Conservation (phyloP, 2,888 invertebrate genomes). For the Myopa testacea region DNA sequence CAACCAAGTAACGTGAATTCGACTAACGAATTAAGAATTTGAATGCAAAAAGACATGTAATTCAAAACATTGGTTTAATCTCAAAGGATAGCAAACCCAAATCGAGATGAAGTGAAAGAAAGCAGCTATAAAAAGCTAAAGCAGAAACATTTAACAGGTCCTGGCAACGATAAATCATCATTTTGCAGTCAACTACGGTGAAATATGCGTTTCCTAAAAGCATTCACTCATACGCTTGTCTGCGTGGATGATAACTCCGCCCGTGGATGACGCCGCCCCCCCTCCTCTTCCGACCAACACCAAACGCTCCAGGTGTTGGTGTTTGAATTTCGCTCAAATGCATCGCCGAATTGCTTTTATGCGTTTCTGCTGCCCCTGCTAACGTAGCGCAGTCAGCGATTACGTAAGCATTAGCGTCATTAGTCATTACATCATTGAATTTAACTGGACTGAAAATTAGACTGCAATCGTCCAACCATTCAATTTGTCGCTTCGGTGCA, state of each 20-base stretch:
- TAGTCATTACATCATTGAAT: slow-evolving; percentile 17
- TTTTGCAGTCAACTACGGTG: slow-evolving; percentile 27
- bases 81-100: neutral
- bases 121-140: neutral
- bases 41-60: neutral
- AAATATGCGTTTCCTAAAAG: slow-evolving; percentile 36
- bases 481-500: neutral
- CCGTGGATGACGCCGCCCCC: no score
- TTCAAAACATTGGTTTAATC: neutral
- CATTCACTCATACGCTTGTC: slow-evolving; percentile 28
- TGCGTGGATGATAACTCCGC: neutral
- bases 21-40: no score
- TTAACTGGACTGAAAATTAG: neutral
- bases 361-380: neutral
- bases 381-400: neutral
- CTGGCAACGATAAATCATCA: slow-evolving; percentile 20
- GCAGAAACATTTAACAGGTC: neutral
- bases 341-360: neutral
- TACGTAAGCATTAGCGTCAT: slow-evolving; percentile 14
- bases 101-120: neutral
- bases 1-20: no score
- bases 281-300: no score
- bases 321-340: neutral
- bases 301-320: no score
- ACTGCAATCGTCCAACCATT: neutral